Base-by-base conservation (phyloP, 2,797 vertebrate species). In the Margarornis squamiger region DNA sequence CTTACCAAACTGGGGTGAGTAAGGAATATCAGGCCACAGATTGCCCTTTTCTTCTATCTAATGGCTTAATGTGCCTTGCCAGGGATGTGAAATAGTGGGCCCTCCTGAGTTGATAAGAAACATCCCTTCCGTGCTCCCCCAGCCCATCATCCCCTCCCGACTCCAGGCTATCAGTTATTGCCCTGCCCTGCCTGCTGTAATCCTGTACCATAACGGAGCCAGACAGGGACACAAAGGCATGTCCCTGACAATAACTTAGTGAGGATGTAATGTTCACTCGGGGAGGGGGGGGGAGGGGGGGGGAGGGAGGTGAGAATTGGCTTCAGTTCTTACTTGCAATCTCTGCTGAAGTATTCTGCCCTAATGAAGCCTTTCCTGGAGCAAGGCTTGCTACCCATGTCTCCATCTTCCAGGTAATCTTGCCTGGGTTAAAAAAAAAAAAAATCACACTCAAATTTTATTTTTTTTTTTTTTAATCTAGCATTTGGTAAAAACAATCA, bases 61-160 rank as follows among this genome's bases (percentile, higher is more conserved):
- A 36, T 39, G 65, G 12, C 10, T 84, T 70, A 51, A 43, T 14
- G 14, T 38, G n/a, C 51, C 58, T 82, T 3, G 0, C 34, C 19
- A 30, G 43, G 39, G 46, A 48, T 38, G 7, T 58, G 51, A n/a
- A 57, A 68, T 34, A 23, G 15, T 20, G 23, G 12, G 8, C 13
- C 6, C 14, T 72, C 9, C 61, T 3, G 6, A 0, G 0, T 32
- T 38, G 36, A n/a, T 8, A 49, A 49, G 52, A 62, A 24, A 48
- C 13, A 43, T 27, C 20, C 45, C 22, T 73, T 74, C n/a, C 20
- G 68, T 51, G 23, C 18, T 55, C 9, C 9, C 27, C 12, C 9
- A 10, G 5, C 21, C 30, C 5, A 1, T 9, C 23, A 6, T 1
- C 17, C 17, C 27, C 46, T 86, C 55, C 55, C 16, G 38, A 10